A percentile compares a stretch with the other conserved stretches of the same genome.
phyloP scores from a whole-genome alignment of 2,888 invertebrate genomes.

The Meteorus colon region DNA sequence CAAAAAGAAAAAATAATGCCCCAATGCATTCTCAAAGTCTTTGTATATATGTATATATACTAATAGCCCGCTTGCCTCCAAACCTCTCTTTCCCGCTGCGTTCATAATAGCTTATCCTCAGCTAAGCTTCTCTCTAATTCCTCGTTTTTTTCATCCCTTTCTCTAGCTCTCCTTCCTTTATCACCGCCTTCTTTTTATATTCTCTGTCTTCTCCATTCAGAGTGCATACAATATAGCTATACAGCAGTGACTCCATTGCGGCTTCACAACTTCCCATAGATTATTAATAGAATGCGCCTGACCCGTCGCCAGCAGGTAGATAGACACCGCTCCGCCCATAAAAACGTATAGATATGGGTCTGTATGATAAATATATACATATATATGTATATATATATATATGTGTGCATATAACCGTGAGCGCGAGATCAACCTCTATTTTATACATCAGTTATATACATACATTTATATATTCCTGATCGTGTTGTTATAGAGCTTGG shows the following conservation, averaged over 20 bases:
- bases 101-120: constrained; percentile 66
- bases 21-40: constrained; percentile 12
- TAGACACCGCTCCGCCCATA: constrained; percentile 43
- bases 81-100: constrained; percentile 64
- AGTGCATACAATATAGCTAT: constrained; percentile 15
- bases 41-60: constrained; percentile 4
- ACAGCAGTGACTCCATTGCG: constrained; percentile 51
- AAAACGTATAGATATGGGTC: constrained; percentile 39
- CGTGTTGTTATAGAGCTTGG: not conserved
- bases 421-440: constrained; percentile 19
- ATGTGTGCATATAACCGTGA: not conserved
- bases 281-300: constrained; percentile 72
- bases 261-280: constrained; percentile 67
- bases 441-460: not conserved
- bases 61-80: constrained; percentile 37
- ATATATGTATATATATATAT: not conserved
- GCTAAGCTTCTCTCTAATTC: constrained; percentile 66
- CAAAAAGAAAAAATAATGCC: constrained; percentile 48
- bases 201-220: constrained; percentile 25
- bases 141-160: constrained; percentile 54
- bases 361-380: constrained; percentile 27
- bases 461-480: not conserved
- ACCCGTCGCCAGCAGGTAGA: constrained; percentile 63
- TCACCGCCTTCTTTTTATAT: constrained; percentile 49
- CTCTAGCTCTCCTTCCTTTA: constrained; percentile 26